Conservation (phyloP, 2,113 vertebrate species). For the Marmota flaviventris region DNA sequence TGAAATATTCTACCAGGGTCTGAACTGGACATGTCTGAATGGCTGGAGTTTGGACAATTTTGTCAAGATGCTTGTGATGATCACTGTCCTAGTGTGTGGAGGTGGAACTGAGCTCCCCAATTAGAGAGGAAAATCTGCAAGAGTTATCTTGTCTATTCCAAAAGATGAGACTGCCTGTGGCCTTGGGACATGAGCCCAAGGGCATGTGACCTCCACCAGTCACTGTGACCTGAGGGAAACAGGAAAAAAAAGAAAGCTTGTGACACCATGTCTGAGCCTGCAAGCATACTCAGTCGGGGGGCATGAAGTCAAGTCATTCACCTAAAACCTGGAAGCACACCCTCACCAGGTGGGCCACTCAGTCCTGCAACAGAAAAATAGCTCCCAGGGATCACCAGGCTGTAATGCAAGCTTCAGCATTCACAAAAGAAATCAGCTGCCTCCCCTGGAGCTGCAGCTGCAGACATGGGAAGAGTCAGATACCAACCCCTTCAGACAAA, state of each 20-base stretch:
- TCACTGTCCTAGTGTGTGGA: not conserved
- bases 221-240: not conserved
- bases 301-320: not conserved
- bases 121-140: not conserved
- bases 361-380: not conserved
- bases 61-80: not conserved
- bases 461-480: not conserved
- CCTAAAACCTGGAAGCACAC: not conserved
- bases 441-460: not conserved
- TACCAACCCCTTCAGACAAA: not conserved
- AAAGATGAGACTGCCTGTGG: not conserved
- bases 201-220: not conserved
- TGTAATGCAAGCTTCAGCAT: not conserved
- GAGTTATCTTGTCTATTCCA: not conserved
- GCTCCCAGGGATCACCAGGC: not conserved
- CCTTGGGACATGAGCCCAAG: not conserved
- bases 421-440: not conserved
- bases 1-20: not conserved
- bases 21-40: not conserved
- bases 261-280: not conserved
- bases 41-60: not conserved
- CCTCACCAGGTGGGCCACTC: not conserved
- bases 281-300: not conserved
- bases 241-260: not conserved
- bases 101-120: not conserved